Conservation (phyloP, 2,888 invertebrate species). For the Anarsia innoxiella region DNA sequence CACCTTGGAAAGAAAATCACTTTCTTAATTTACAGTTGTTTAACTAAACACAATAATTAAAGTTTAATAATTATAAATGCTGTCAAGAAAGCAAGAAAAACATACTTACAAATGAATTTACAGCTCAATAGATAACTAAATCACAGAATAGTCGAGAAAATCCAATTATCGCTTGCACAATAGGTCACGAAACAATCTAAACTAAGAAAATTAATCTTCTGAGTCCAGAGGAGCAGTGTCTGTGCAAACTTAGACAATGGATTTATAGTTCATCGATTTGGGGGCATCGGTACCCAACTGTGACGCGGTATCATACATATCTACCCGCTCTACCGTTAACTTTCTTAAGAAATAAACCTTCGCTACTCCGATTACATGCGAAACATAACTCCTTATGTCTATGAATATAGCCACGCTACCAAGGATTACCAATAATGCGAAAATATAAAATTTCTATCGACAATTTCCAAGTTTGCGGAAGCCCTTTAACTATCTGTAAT, state of each 20-base stretch:
- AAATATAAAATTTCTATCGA: slow-evolving; percentile 3
- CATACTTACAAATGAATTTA: too few relatives aligned
- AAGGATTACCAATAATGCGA: neutral
- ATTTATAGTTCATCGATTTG: slow-evolving; percentile 74
- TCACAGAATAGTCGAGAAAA: slow-evolving; percentile 66
- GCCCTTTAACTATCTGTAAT: slow-evolving; percentile 11
- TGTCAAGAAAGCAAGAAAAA: too few relatives aligned
- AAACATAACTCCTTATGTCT: neutral
- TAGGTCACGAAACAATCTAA: slow-evolving; percentile 75
- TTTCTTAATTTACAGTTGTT: too few relatives aligned
- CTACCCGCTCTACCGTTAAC: too few relatives aligned
- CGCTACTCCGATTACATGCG: slow-evolving; percentile 12
- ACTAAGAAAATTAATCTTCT: slow-evolving; percentile 76
- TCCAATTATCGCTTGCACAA: slow-evolving; percentile 74
- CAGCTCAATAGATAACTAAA: slow-evolving; percentile 64
- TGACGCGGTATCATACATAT: slow-evolving; percentile 40
- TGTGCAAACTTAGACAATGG: slow-evolving; percentile 74
- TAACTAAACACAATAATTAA: too few relatives aligned
- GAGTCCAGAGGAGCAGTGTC: slow-evolving; percentile 69
- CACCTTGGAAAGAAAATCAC: too few relatives aligned
- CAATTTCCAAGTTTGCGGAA: slow-evolving; percentile 6
- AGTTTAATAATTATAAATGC: too few relatives aligned
- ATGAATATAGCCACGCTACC: too few relatives aligned
- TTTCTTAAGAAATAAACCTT: slow-evolving; percentile 19
- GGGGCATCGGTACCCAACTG: slow-evolving; percentile 49